A percentile compares a stretch with the other conserved stretches of the same genome.
Evolutionary conservation across 2,113 vertebrate genomes (phyloP).

Genomic region (Tachysurus vachellii): DNA sequence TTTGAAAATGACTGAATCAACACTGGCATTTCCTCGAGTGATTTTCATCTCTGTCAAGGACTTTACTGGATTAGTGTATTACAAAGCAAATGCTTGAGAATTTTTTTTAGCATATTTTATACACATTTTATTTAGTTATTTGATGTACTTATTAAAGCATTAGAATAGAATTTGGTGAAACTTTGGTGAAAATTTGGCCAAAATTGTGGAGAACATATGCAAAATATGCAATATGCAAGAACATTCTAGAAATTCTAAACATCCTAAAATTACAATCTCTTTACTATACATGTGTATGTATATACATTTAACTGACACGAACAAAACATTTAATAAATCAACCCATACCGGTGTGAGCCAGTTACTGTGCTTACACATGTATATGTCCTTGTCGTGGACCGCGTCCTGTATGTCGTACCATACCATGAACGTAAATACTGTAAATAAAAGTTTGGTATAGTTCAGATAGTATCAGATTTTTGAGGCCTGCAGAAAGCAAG

Average conservation of each 20-base stretch:
- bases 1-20: slow-evolving; percentile 22
- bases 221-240: neutral
- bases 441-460: neutral
- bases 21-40: neutral
- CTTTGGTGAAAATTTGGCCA: too few relatives aligned
- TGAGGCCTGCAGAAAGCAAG: too few relatives aligned
- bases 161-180: neutral
- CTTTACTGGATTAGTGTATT: slow-evolving; percentile 13
- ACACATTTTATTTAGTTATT: neutral
- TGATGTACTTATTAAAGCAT: neutral
- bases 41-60: slow-evolving; percentile 15
- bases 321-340: neutral
- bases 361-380: neutral
- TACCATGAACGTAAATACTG: neutral
- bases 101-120: too few relatives aligned
- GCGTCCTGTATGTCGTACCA: neutral
- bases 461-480: too few relatives aligned
- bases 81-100: neutral
- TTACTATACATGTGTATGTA: neutral
- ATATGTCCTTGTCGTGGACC: neutral
- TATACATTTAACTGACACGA: neutral
- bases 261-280: neutral
- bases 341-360: neutral
- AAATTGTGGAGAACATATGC: neutral
- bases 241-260: neutral